A percentile compares a stretch with the other conserved stretches of the same genome.
These are phyloP conservation scores for Actinemys pallida DNA, from an alignment of 2,113 vertebrate species.

Conservation along the genomic window DNA sequence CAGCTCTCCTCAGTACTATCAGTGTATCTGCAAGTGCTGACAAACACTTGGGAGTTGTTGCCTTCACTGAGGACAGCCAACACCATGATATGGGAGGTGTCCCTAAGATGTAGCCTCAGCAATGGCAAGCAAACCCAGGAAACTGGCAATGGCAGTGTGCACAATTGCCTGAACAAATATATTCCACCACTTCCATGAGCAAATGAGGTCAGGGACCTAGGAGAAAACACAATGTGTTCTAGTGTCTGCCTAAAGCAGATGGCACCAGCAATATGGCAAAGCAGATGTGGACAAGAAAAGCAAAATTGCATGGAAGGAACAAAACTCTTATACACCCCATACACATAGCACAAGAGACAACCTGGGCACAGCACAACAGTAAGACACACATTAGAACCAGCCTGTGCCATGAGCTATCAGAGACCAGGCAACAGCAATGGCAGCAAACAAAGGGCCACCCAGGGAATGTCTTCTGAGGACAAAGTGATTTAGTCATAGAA, in stretches of 20 bases:
- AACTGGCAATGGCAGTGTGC: accelerated
- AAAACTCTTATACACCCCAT: background rate
- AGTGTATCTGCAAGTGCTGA: accelerated
- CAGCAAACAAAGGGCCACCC: background rate
- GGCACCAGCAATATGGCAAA: background rate
- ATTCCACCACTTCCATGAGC: background rate
- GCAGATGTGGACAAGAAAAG: background rate
- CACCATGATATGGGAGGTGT: background rate
- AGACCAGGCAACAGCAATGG: background rate
- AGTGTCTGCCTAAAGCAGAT: background rate
- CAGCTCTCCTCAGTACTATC: accelerated
- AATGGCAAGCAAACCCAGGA: background rate
- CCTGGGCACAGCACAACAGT: background rate
- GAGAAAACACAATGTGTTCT: background rate
- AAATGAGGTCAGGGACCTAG: background rate
- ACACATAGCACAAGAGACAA: background rate
- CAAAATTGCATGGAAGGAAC: accelerated
- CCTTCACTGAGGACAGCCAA: accelerated
- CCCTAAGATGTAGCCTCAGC: background rate
- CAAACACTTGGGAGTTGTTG: background rate
- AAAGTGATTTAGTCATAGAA: background rate
- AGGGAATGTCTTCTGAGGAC: background rate
- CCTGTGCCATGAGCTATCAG: background rate
- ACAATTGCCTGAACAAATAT: background rate
- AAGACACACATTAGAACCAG: accelerated